Evolutionary conservation across 2,797 vertebrate species (phyloP).

Genomic region (Zalophus californianus): DNA sequence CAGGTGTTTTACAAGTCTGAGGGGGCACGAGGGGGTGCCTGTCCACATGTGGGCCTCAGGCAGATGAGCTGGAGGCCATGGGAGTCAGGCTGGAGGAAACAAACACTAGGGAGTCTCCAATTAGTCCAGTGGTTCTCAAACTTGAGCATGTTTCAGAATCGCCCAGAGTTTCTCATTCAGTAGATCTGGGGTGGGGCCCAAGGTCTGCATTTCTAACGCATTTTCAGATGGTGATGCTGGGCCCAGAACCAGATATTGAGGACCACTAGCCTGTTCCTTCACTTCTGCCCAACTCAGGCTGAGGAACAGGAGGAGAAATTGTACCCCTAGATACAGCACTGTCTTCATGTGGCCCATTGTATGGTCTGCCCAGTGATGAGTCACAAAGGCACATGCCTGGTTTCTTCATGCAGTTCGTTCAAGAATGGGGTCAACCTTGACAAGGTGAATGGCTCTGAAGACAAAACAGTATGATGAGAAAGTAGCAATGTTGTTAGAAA

Average conservation of each 20-base stretch:
- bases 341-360: fast-evolving
- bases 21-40: not conserved
- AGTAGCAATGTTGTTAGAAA: not conserved
- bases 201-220: not conserved
- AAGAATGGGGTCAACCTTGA: not conserved
- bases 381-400: not conserved
- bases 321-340: no score
- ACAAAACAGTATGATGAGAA: conserved; percentile 38
- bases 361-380: not conserved
- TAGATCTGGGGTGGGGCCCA: not conserved
- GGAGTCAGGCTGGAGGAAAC: not conserved
- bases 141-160: not conserved
- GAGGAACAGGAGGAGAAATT: not conserved
- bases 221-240: not conserved
- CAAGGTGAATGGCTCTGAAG: not conserved
- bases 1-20: not conserved
- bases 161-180: not conserved
- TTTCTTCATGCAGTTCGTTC: not conserved
- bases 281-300: not conserved
- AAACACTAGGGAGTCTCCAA: not conserved
- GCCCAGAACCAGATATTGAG: not conserved
- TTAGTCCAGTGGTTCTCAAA: not conserved
- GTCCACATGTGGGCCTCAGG: not conserved
- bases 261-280: not conserved
- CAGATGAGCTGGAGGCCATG: not conserved